A percentile compares a stretch with the other conserved stretches of the same genome.
phyloP scores from a whole-genome alignment of 2,113 vertebrate species.

The Trichechus manatus region DNA sequence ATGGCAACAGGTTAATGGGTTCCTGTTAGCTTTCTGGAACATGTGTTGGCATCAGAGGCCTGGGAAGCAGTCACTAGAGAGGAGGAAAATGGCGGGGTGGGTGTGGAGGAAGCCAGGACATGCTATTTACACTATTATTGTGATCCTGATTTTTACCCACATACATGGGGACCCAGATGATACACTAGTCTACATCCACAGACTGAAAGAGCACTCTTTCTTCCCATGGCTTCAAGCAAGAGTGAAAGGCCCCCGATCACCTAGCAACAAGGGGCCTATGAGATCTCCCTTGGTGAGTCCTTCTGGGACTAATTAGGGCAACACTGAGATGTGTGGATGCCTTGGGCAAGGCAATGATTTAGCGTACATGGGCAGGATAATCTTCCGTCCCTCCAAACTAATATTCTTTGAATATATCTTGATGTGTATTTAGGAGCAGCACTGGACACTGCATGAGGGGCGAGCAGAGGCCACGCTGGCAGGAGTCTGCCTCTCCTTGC shows the following conservation, averaged over 20 bases:
- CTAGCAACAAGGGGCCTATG: not conserved
- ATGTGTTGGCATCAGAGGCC: not conserved
- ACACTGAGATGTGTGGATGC: not conserved
- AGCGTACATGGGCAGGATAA: not conserved
- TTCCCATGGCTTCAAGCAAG: not conserved
- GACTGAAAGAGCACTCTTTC: not conserved
- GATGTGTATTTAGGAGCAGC: too few relatives aligned
- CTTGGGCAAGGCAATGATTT: not conserved
- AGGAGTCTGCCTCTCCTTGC: not conserved
- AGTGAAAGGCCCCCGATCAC: not conserved
- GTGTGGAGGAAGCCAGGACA: not conserved
- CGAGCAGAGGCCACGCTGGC: not conserved
- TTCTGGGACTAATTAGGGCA: not conserved
- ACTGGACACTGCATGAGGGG: accelerated
- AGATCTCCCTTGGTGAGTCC: not conserved
- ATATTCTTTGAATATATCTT: not conserved
- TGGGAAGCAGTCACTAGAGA: accelerated
- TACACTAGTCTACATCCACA: not conserved
- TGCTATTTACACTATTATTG: too few relatives aligned
- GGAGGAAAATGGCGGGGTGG: not conserved
- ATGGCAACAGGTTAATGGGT: not conserved
- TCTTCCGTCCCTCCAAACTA: not conserved
- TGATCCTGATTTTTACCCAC: not conserved
- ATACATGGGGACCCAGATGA: not conserved
- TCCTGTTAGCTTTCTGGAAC: accelerated